Evolutionary conservation across 2,797 vertebrate genomes (phyloP).

Genomic region (Phyllotis vaccarum): DNA sequence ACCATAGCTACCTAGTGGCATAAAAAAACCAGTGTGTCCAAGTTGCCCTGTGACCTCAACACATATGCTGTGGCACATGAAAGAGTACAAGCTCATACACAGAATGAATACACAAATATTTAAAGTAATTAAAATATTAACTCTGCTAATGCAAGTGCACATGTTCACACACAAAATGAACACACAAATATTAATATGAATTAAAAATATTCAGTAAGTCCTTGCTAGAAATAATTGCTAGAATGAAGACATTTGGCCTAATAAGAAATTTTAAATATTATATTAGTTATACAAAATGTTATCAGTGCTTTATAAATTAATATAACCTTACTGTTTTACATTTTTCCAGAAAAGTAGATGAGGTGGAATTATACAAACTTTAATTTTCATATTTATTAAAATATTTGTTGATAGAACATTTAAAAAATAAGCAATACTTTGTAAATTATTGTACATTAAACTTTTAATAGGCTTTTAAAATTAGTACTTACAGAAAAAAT

Average conservation of each 20-base stretch:
- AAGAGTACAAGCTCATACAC: no score
- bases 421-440: neutral
- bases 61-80: neutral
- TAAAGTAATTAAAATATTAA: no score
- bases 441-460: neutral
- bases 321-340: neutral
- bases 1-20: neutral
- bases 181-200: no score
- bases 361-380: neutral
- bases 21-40: neutral
- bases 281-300: neutral
- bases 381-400: neutral
- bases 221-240: neutral
- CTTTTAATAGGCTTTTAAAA: neutral
- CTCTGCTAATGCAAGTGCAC: no score
- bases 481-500: neutral
- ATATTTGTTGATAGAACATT: neutral
- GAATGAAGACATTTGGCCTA: neutral
- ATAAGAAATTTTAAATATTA: constrained; percentile 12
- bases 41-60: neutral
- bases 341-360: neutral
- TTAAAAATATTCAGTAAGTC: neutral
- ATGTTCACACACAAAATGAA: no score
- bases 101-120: no score
- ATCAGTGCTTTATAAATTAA: neutral